Conservation (phyloP, 2,113 vertebrate species). For the Sciurus niger region DNA sequence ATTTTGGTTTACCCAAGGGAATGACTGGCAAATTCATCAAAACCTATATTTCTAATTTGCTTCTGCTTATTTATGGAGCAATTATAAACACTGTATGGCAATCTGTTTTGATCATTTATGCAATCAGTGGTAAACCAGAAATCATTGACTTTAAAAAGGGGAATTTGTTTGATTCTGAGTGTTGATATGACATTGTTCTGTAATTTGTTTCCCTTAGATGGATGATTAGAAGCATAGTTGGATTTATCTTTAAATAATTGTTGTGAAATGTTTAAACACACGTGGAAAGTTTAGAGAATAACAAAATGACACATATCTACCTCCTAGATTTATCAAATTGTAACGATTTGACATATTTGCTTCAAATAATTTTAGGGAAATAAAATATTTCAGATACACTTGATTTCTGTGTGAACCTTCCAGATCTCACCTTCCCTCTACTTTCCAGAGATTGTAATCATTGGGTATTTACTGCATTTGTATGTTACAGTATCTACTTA, state of each 20-base stretch:
- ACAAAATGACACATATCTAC: not conserved
- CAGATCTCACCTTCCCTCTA: not conserved
- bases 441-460: not conserved
- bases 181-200: not conserved
- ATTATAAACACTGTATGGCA: not conserved
- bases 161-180: not conserved
- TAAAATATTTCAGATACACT: not conserved
- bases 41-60: not conserved
- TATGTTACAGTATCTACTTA: not conserved
- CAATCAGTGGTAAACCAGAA: not conserved
- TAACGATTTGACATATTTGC: not conserved
- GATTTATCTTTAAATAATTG: not conserved
- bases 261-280: not conserved
- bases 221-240: not conserved
- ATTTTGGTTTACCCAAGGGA: not conserved
- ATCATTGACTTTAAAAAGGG: not conserved
- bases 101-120: not conserved
- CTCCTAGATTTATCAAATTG: not conserved
- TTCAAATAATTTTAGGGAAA: not conserved
- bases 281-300: not conserved
- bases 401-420: not conserved
- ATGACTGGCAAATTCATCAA: slow-evolving; percentile 22
- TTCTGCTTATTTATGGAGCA: slow-evolving; percentile 1
- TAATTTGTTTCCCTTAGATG: not conserved
- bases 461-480: not conserved